These are phyloP conservation scores for Scortum barcoo DNA, from an alignment of 2,113 vertebrate genomes.

Conservation along the genomic window DNA sequence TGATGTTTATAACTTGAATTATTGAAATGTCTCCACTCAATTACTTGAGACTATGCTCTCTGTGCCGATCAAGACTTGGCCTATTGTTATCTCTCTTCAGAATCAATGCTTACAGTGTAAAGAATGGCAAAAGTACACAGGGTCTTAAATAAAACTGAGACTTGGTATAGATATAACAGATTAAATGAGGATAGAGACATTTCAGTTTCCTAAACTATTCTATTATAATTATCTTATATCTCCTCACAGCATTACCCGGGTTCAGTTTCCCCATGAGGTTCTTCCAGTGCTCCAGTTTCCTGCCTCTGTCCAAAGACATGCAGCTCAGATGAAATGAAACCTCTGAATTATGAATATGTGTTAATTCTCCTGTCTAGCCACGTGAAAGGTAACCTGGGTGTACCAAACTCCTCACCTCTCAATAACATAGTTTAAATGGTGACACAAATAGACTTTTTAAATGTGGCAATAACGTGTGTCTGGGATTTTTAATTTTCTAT, in stretches of 20 bases:
- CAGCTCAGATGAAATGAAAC: background rate
- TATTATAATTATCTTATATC: background rate
- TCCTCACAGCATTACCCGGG: background rate
- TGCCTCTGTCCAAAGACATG: background rate
- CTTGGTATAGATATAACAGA: background rate
- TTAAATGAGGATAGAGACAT: background rate
- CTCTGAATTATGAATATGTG: background rate
- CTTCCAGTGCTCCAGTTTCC: background rate
- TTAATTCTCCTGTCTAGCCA: background rate
- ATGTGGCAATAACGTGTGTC: background rate
- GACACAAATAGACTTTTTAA: background rate
- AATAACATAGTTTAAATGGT: background rate
- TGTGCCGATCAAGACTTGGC: constrained; percentile 37
- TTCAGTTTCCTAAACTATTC: background rate
- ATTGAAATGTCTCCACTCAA: constrained; percentile 95
- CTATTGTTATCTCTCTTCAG: constrained; percentile 19
- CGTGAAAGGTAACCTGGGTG: background rate
- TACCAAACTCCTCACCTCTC: background rate
- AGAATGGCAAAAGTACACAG: background rate
- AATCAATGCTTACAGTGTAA: background rate
- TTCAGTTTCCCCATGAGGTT: background rate
- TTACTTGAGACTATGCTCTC: constrained; percentile 80
- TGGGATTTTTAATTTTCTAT: background rate
- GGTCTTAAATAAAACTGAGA: background rate
- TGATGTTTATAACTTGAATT: constrained; percentile 96